These are phyloP conservation scores for Oceanites oceanicus DNA, from an alignment of 2,113 vertebrate species.

Conservation along the genomic window DNA sequence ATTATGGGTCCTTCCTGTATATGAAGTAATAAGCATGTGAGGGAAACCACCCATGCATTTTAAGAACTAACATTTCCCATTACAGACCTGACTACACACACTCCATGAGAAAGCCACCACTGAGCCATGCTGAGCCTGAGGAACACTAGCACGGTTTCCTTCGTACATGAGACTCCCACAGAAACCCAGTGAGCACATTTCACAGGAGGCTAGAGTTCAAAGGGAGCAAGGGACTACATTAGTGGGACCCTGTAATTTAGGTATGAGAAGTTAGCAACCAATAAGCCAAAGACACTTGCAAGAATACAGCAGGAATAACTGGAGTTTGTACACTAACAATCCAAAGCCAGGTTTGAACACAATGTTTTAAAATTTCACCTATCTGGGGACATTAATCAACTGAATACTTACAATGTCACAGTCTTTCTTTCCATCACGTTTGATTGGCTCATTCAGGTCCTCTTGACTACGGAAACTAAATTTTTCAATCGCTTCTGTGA, in stretches of 20 bases:
- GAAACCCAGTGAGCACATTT: not conserved
- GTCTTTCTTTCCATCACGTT: constrained; percentile 92
- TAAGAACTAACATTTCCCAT: not conserved
- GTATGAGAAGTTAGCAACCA: not conserved
- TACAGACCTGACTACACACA: not conserved
- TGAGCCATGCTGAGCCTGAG: not conserved
- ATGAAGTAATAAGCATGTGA: not conserved
- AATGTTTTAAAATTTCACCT: not conserved
- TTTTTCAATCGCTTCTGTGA: constrained; percentile 97
- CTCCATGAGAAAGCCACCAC: not conserved
- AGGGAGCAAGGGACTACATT: not conserved
- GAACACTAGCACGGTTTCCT: not conserved
- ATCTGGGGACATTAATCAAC: not conserved
- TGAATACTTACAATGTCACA: constrained; percentile 82
- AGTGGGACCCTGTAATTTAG: not conserved
- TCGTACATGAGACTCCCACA: not conserved
- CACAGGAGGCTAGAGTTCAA: not conserved
- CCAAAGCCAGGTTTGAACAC: not conserved
- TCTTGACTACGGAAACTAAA: constrained; percentile 98
- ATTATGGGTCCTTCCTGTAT: not conserved
- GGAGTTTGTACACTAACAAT: not conserved
- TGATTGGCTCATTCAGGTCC: constrained; percentile 93
- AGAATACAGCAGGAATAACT: not conserved
- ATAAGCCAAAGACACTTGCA: not conserved
- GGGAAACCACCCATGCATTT: not conserved